Percentiles rank a stretch among this genome's conserved stretches.
Evolutionary conservation across 2,113 vertebrate species (phyloP).

Genomic region (Aphyosemion australe): DNA sequence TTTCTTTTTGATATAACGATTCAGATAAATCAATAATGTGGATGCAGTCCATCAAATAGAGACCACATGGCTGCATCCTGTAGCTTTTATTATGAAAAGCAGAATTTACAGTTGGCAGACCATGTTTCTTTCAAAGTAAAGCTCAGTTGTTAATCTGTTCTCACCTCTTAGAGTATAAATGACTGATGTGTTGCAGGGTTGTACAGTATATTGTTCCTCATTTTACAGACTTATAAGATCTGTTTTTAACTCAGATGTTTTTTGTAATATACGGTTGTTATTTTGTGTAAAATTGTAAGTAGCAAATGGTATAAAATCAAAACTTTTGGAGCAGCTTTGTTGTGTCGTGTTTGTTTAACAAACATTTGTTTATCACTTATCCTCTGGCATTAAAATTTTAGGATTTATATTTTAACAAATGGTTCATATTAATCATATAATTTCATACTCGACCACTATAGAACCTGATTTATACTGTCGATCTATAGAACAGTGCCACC

Average conservation of each 20-base stretch:
- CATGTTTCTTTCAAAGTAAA: not conserved
- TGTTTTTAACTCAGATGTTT: conserved; percentile 28
- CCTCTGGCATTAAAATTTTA: too few species aligned
- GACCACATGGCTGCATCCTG: not conserved
- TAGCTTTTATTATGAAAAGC: conserved; percentile 45
- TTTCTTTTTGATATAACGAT: not conserved
- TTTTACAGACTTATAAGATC: conserved; percentile 22
- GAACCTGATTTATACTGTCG: too few species aligned
- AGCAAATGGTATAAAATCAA: too few species aligned
- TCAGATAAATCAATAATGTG: not conserved
- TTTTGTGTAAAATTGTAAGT: conserved; percentile 12
- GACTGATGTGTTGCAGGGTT: conserved; percentile 16
- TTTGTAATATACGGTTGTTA: conserved; percentile 41
- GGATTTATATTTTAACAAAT: too few species aligned
- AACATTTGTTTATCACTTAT: too few species aligned
- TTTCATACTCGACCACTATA: too few species aligned
- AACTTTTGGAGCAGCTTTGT: too few species aligned
- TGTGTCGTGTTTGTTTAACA: too few species aligned
- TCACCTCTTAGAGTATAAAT: not conserved
- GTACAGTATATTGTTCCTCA: conserved; percentile 31
- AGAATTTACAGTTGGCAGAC: not conserved
- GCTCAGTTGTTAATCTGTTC: not conserved
- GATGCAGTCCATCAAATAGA: not conserved
- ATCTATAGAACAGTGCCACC: too few species aligned
- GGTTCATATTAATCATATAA: too few species aligned